Evolutionary conservation across 2,797 vertebrate species (phyloP), one percentile per base, ranked within the genome.

Genomic region (Fistularia tabacaria): DNA sequence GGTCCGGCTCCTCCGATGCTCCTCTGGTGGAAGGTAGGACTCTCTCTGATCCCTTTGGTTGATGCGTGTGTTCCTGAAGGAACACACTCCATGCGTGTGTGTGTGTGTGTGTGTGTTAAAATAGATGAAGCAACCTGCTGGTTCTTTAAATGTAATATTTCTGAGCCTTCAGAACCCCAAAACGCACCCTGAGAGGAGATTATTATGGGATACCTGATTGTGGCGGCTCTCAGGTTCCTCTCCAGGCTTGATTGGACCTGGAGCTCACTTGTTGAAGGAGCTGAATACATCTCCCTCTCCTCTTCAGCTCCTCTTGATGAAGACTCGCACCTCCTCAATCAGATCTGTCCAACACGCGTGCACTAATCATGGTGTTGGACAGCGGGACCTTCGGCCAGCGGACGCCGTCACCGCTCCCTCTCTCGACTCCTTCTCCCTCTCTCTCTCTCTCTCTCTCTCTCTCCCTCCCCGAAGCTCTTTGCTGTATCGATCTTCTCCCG

Each of bases 401-500:
- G 43, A 72, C n/a, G 61, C 67, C 57, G 59, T 51, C 41, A 53
- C 54, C 55, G 36, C 47, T 52, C 9, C 48, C 15, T 10, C 10
- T 54, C 40, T 42, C 36, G n/a, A n/a, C n/a, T n/a, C n/a, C n/a
- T n/a, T 44, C 46, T 50, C 49, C 36, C 44, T 49, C 62, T 41
- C 59, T 62, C 45, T 45, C 44, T 36, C 36, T 50, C 57, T 49
- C 36, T 61, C 59, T 56, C 54, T 48, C 36, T 62, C 8, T 38
- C 57, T 47, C 8, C 65, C 47, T 67, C 64, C n/a, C 66, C 57
- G 51, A 66, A 64, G 79, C 89, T 83, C 88, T 90, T 88, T 83
- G 85, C 69, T 59, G 58, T 87, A 92, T 92, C 77, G 90, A 92
- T 93, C 88, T 85, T 25, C 69, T 83, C 74, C 82, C 85, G 84